phyloP scores from a whole-genome alignment of 2,888 invertebrate species.

The Hypercompe scribonia region DNA sequence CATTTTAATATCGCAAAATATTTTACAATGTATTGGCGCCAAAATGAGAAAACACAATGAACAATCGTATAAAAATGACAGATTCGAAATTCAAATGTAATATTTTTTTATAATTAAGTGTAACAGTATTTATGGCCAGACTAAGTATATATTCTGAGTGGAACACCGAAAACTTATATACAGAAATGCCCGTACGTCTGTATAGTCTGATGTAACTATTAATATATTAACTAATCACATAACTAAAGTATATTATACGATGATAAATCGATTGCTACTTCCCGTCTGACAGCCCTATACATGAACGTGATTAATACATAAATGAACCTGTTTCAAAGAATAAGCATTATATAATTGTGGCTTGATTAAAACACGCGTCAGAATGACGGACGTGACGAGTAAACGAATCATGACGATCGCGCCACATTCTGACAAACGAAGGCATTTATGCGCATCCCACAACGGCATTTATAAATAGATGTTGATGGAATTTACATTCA shows the following conservation, averaged over 20 bases:
- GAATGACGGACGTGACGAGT: conserved; percentile 37
- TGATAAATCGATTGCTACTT: background rate
- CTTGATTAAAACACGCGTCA: conserved; percentile 35
- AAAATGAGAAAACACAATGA: too few relatives aligned
- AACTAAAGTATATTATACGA: background rate
- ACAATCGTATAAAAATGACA: too few relatives aligned
- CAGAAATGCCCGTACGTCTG: background rate
- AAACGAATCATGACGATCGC: conserved; percentile 38
- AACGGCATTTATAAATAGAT: conserved; percentile 7
- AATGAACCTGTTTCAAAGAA: conserved; percentile 27
- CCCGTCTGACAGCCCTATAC: conserved; percentile 13
- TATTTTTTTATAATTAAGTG: too few relatives aligned
- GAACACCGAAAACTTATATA: background rate
- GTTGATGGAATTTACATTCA: background rate
- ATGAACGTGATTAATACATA: conserved; percentile 25
- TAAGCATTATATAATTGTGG: conserved; percentile 39
- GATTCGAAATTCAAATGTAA: too few relatives aligned
- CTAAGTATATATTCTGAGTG: background rate
- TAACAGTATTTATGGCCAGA: too few relatives aligned
- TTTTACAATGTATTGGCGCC: too few relatives aligned
- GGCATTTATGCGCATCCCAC: conserved; percentile 19
- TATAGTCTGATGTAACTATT: background rate
- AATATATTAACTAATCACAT: background rate
- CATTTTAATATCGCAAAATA: too few relatives aligned
- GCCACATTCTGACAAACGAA: conserved; percentile 21